phyloP scores from a whole-genome alignment of 2,797 vertebrate species.

The Cuculus canorus region DNA sequence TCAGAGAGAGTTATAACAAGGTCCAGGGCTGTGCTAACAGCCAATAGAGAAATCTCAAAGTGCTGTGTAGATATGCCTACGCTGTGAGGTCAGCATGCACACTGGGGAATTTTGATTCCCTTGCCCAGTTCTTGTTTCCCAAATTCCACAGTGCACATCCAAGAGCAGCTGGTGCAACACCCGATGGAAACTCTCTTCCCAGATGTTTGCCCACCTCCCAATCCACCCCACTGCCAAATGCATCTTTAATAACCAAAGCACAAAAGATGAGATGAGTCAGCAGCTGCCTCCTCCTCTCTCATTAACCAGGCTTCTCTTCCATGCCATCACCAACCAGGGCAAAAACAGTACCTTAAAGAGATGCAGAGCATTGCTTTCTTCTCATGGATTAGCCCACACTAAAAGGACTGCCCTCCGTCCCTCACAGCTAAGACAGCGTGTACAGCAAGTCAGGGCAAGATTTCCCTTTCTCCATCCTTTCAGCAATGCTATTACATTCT shows the following conservation, averaged over 20 bases:
- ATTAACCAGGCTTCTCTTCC: neutral
- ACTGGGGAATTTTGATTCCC: neutral
- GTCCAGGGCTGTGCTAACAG: neutral
- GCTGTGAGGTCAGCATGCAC: neutral
- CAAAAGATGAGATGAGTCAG: accelerated
- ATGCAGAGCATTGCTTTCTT: neutral
- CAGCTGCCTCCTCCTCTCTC: neutral
- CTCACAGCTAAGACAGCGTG: neutral
- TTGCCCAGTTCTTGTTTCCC: neutral
- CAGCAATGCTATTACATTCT: neutral
- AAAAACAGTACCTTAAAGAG: neutral
- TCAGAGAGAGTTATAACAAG: neutral
- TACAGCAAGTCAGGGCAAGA: neutral
- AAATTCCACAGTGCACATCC: accelerated
- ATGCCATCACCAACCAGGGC: neutral
- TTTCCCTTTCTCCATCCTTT: neutral
- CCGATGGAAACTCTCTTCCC: neutral
- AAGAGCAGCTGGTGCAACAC: neutral
- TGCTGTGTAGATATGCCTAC: neutral
- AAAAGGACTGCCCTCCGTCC: neutral
- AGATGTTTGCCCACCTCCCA: neutral
- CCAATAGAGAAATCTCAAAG: neutral
- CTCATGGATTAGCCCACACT: neutral
- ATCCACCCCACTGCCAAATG: too few relatives aligned
- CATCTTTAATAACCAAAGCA: neutral